Conservation (phyloP, 2,113 vertebrate genomes). For the Leuciscus idus region DNA sequence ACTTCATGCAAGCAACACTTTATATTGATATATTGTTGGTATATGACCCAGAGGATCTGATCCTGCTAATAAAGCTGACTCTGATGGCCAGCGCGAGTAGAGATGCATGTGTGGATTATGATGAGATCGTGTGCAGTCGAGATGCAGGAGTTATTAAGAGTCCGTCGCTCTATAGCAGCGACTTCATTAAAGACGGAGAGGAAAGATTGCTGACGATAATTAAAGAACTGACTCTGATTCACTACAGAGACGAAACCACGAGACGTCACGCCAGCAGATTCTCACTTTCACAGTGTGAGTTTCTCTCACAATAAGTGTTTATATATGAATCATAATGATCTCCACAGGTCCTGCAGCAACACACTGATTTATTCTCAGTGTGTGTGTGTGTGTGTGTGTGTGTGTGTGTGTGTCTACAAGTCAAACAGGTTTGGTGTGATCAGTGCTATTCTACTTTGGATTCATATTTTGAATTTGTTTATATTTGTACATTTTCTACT, state of each 20-base stretch:
- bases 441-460: too few species aligned
- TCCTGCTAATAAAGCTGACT: not conserved
- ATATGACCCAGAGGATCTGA: not conserved
- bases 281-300: not conserved
- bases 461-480: too few species aligned
- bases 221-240: slow-evolving; percentile 73
- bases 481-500: too few species aligned
- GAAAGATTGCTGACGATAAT: slow-evolving; percentile 69
- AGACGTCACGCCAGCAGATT: not conserved
- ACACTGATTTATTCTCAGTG: too few species aligned
- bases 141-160: slow-evolving; percentile 68
- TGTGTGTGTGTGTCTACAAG: not conserved
- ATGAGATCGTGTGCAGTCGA: slow-evolving; percentile 69
- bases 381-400: not conserved
- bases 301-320: not conserved
- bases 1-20: not conserved
- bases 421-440: slow-evolving; percentile 41
- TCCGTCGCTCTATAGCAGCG: slow-evolving; percentile 62
- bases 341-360: not conserved
- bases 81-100: slow-evolving; percentile 26
- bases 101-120: slow-evolving; percentile 43
- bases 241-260: slow-evolving; percentile 9
- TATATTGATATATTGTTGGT: not conserved
- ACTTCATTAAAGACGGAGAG: slow-evolving; percentile 50
- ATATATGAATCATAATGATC: not conserved